These are phyloP conservation scores for Cerceris rybyensis DNA, from an alignment of 2,888 invertebrate species.

Conservation along the genomic window DNA sequence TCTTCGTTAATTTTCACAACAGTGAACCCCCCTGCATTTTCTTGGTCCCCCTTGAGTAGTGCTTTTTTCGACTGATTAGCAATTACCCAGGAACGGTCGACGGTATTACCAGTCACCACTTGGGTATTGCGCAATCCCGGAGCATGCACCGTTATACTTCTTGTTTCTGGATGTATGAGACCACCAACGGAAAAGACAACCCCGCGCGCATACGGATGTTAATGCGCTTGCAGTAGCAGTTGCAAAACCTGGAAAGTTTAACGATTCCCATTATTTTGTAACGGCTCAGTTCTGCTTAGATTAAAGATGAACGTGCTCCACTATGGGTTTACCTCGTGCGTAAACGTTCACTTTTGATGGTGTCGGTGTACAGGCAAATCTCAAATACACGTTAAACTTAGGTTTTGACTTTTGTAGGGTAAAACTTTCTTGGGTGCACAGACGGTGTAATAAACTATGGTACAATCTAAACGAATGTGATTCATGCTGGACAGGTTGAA, in stretches of 20 bases:
- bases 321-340: slow-evolving; percentile 34
- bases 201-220: slow-evolving; percentile 58
- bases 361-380: not conserved
- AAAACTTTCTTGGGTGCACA: too few species aligned
- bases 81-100: slow-evolving; percentile 63
- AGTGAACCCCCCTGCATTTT: slow-evolving; percentile 45
- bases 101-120: slow-evolving; percentile 55
- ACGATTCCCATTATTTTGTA: slow-evolving; percentile 76
- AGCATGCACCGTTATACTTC: slow-evolving; percentile 31
- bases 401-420: not conserved
- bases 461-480: too few species aligned
- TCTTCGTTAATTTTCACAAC: slow-evolving; percentile 43
- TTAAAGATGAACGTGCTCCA: slow-evolving; percentile 54
- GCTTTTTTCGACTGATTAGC: slow-evolving; percentile 68
- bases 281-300: slow-evolving; percentile 59
- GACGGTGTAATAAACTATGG: too few species aligned
- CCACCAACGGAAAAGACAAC: slow-evolving; percentile 41
- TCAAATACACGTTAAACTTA: not conserved
- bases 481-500: too few species aligned
- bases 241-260: slow-evolving; percentile 76
- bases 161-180: slow-evolving; percentile 34
- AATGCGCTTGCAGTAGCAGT: slow-evolving; percentile 62
- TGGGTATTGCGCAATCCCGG: slow-evolving; percentile 59
- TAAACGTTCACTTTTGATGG: slow-evolving; percentile 9
- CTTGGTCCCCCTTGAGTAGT: slow-evolving; percentile 38